Evolutionary conservation across 1,140 invertebrate species (phyloP), one percentile per base, ranked within the genome.

Genomic region (Bombus haemorrhoidalis): DNA sequence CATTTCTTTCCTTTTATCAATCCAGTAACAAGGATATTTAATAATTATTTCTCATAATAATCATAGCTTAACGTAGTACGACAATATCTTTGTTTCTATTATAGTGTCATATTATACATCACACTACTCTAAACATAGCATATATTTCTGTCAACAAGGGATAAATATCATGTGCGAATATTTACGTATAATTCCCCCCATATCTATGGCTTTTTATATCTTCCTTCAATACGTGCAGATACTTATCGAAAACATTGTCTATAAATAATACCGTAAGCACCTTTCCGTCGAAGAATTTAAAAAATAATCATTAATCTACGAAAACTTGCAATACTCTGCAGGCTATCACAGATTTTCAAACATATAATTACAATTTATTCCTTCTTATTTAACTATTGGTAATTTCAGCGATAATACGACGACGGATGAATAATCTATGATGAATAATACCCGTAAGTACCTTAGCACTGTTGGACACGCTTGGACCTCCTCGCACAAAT

Each of bases 401-500:
- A 81, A n/a, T 74, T 10, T 37, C 22, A 32, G 4, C 34, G 53
- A 53, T 2, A 1, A 34, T 15, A 43, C 41, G 62, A 74, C 68
- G 47, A 75, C 43, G 62, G 22, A 85, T 74, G 69, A 85, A 64
- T 81, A 85, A 81, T 62, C 57, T 32, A 53, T 3, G 47, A 78
- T 74, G 62, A 86, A 83, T 81, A 86, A 89, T 71, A 69, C 57
- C 57, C 37, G 73, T 79, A 87, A 85, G 43, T 94, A 95, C 95
- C 95, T 96, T 96, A 85, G 93, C 90, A 92, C 89, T 95, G 90
- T 92, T 95, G 76, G 93, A 95, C 72, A 96, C 94, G 85, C 95
- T 96, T 64, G 95, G 95, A 77, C 95, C 95, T 88, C 96, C 96
- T 86, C 96, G 94, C 71, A 96, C 95, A 89, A 96, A 96, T 93